A percentile compares a stretch with the other conserved stretches of the same genome.
phyloP scores from a whole-genome alignment of 2,797 vertebrate species.

The Sciaenops ocellatus region DNA sequence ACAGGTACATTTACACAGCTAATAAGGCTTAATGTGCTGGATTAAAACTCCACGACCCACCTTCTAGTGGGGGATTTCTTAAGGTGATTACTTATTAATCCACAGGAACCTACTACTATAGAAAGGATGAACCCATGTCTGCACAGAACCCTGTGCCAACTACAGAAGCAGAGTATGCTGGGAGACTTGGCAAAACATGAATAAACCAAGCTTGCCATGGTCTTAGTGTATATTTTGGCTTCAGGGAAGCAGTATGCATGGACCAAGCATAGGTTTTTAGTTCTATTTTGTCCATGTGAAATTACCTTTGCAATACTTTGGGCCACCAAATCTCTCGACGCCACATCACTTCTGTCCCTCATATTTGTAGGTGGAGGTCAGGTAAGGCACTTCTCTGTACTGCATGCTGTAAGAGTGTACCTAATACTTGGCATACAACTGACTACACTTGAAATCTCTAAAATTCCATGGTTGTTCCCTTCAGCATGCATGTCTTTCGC shows the following conservation, averaged over 20 bases:
- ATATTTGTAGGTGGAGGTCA: conserved; percentile 35
- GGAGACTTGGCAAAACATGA: conserved; percentile 77
- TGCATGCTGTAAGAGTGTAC: conserved; percentile 35
- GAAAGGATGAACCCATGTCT: conserved; percentile 67
- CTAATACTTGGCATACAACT: conserved; percentile 39
- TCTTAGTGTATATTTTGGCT: conserved; percentile 64
- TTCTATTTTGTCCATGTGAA: conserved; percentile 56
- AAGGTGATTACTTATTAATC: conserved; percentile 77
- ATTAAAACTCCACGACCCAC: conserved; percentile 64
- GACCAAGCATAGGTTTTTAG: conserved; percentile 62
- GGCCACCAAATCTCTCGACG: conserved; percentile 22
- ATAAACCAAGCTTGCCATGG: conserved; percentile 65
- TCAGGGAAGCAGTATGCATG: conserved; percentile 51
- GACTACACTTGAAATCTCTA: conserved; percentile 23
- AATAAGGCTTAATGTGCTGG: conserved; percentile 65
- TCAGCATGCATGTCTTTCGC: conserved; percentile 32
- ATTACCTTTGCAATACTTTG: conserved; percentile 48
- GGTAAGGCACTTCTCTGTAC: conserved; percentile 15
- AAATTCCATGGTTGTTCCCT: conserved; percentile 33
- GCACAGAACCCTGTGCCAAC: conserved; percentile 58
- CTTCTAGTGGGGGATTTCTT: conserved; percentile 67
- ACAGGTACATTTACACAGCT: conserved; percentile 58
- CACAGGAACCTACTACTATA: conserved; percentile 66
- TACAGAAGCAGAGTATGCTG: conserved; percentile 51
- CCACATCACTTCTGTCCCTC: conserved; percentile 19